Conservation (phyloP, 2,797 vertebrate species). For the Alcedo atthis region DNA sequence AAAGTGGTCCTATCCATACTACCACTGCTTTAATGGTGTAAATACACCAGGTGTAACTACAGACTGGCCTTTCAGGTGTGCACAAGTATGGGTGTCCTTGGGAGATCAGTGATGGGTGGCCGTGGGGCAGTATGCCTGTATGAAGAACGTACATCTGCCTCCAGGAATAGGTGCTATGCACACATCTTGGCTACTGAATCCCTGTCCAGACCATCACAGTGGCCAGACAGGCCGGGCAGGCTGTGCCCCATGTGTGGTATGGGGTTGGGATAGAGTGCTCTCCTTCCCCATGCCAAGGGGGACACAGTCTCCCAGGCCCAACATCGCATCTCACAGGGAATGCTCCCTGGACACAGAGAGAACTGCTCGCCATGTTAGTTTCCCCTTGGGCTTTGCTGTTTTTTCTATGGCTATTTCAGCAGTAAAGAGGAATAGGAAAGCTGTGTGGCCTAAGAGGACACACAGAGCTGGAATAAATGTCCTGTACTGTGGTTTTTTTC, state of each 20-base stretch:
- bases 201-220: background rate
- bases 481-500: background rate
- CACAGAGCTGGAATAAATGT: background rate
- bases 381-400: background rate
- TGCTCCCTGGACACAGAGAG: background rate
- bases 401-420: background rate
- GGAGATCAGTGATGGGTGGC: background rate
- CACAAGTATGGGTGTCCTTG: background rate
- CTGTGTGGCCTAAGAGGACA: background rate
- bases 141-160: background rate
- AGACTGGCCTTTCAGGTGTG: background rate
- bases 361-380: background rate
- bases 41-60: rapidly evolving
- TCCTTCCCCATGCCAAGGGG: rapidly evolving
- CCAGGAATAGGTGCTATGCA: background rate
- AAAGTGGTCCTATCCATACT: background rate
- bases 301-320: rapidly evolving
- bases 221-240: rapidly evolving
- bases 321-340: background rate
- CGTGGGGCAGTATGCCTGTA: rapidly evolving
- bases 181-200: rapidly evolving
- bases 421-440: background rate
- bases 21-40: rapidly evolving
- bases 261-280: background rate
- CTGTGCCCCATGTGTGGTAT: rapidly evolving